These are phyloP conservation scores for Phaethornis superciliosus DNA, from an alignment of 2,113 vertebrate species.

Conservation along the genomic window DNA sequence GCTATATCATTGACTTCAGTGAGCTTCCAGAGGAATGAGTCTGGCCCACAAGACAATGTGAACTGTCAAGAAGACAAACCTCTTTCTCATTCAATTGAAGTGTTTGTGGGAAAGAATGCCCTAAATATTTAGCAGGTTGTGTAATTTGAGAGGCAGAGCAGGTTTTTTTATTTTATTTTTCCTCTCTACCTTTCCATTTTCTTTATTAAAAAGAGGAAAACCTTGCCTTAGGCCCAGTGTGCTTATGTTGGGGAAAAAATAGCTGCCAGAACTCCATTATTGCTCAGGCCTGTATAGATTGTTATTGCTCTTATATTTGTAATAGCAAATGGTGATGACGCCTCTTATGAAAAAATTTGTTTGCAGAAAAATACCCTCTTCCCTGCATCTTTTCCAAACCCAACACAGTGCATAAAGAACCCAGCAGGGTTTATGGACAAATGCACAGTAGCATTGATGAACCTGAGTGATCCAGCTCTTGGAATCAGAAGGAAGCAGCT, in stretches of 20 bases:
- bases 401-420: background rate
- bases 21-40: conserved; percentile 31
- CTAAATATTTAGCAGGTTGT: conserved; percentile 67
- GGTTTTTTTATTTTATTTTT: conserved; percentile 8
- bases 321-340: background rate
- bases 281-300: conserved; percentile 2
- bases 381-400: background rate
- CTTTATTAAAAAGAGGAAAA: conserved; percentile 58
- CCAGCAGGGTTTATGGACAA: background rate
- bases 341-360: background rate
- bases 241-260: conserved; percentile 29
- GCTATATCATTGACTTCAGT: background rate
- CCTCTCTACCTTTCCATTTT: conserved; percentile 28
- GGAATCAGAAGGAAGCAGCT: background rate
- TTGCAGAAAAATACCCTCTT: background rate
- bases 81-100: conserved; percentile 36
- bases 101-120: conserved; percentile 44
- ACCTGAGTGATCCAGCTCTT: background rate
- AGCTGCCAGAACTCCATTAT: conserved; percentile 24
- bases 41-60: conserved; percentile 22
- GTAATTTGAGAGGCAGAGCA: conserved; percentile 40
- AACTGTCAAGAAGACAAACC: conserved; percentile 55
- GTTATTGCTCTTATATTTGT: conserved; percentile 28
- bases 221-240: conserved; percentile 26
- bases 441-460: rapidly evolving